Conservation (phyloP, 2,113 vertebrate species). For the Ramphastos sulfuratus region DNA sequence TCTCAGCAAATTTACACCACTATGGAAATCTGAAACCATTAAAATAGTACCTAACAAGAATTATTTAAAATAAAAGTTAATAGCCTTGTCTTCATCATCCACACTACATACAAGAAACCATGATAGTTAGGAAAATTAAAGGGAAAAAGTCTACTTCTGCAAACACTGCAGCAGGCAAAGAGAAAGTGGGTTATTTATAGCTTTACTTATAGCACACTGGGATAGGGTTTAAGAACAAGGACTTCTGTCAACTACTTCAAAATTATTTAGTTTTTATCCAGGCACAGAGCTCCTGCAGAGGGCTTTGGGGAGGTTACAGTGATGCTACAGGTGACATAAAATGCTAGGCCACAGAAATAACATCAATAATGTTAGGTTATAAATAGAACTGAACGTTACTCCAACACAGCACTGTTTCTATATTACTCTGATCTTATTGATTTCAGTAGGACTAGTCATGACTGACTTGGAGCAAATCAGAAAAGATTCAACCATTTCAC, state of each 20-base stretch:
- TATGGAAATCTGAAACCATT: not conserved
- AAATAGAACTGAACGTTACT: not conserved
- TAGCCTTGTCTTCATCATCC: not conserved
- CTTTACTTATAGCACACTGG: not conserved
- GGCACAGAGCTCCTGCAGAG: not conserved
- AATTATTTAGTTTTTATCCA: not conserved
- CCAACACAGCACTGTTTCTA: not conserved
- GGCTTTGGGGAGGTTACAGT: not conserved
- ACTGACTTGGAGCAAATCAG: not conserved
- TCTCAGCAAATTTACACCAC: not conserved
- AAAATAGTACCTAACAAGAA: not conserved
- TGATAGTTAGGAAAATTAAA: not conserved
- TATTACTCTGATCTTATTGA: not conserved
- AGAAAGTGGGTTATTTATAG: not conserved
- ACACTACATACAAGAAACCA: not conserved
- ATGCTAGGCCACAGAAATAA: not conserved
- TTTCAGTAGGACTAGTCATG: not conserved
- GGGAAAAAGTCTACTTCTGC: not conserved
- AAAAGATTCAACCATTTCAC: not conserved
- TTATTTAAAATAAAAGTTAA: not conserved
- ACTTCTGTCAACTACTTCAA: not conserved
- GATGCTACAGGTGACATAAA: not conserved
- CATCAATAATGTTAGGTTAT: fast-evolving
- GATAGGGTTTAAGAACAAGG: not conserved
- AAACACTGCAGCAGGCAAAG: not conserved